Percentiles rank a stretch among this genome's conserved stretches.
Evolutionary conservation across 1,140 invertebrate genomes (phyloP).

Genomic region (Zophobas atratus): DNA sequence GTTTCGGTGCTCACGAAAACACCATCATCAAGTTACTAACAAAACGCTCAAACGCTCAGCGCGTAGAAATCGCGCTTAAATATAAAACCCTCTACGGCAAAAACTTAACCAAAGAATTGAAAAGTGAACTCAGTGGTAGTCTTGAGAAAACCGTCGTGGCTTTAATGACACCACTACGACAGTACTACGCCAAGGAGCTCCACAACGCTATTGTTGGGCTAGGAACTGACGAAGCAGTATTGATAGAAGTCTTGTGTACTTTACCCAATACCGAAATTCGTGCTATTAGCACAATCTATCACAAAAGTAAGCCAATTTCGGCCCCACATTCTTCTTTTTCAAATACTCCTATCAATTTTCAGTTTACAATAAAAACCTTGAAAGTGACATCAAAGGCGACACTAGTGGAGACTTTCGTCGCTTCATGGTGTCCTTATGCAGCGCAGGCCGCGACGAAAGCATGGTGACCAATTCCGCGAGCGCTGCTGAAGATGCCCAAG

Average conservation of each 20-base stretch:
- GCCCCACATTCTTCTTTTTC: not conserved
- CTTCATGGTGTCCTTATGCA: conserved; percentile 64
- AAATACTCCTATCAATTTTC: conserved; percentile 39
- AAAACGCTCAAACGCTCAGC: conserved; percentile 17
- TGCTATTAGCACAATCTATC: conserved; percentile 86
- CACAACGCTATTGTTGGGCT: conserved; percentile 88
- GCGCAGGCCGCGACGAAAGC: conserved; percentile 80
- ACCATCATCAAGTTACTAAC: conserved; percentile 82
- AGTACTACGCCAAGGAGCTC: conserved; percentile 91
- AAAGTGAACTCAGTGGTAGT: conserved; percentile 92
- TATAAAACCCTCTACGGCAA: conserved; percentile 65
- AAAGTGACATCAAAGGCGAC: conserved; percentile 87
- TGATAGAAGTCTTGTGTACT: conserved; percentile 90
- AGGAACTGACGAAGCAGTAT: conserved; percentile 87
- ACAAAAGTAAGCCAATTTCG: conserved; percentile 76
- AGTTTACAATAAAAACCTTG: conserved; percentile 86
- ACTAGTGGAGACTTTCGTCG: conserved; percentile 77
- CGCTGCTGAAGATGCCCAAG: conserved; percentile 80
- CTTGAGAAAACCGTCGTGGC: conserved; percentile 91
- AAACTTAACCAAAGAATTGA: conserved; percentile 92
- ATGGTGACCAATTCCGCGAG: conserved; percentile 75
- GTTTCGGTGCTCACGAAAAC: conserved; percentile 85
- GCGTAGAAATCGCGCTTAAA: not conserved
- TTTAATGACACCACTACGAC: conserved; percentile 88
- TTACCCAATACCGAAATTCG: conserved; percentile 80